phyloP scores from a whole-genome alignment of 1,140 invertebrate genomes.

The Asobara japonica region DNA sequence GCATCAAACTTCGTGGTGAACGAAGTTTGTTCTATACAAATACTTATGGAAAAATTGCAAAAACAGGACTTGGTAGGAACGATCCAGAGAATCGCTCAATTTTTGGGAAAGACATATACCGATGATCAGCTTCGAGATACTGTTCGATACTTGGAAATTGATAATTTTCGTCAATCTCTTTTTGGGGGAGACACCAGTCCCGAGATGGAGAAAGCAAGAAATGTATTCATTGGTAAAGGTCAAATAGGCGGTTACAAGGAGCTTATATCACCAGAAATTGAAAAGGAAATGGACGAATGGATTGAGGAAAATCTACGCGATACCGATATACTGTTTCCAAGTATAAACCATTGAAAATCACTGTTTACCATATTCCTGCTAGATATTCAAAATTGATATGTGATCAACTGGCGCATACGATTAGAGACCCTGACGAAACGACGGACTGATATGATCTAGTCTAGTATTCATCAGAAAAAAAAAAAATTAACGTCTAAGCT shows the following conservation, averaged over 20 bases:
- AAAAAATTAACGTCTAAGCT: no score
- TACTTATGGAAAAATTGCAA: not conserved
- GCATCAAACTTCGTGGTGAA: not conserved
- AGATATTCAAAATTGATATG: no score
- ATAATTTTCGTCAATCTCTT: not conserved
- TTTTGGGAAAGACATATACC: not conserved
- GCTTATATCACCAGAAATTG: not conserved
- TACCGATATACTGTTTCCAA: not conserved
- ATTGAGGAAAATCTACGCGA: not conserved
- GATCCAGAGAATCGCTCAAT: not conserved
- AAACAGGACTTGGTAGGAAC: not conserved
- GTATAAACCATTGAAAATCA: not conserved
- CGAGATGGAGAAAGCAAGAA: not conserved
- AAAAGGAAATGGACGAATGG: slow-evolving; percentile 9
- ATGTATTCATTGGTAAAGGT: not conserved
- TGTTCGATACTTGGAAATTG: not conserved
- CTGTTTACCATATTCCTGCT: no score
- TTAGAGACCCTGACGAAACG: no score
- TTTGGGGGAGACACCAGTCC: not conserved
- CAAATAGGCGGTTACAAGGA: slow-evolving; percentile 5
- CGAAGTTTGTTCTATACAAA: no score
- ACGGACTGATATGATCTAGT: no score
- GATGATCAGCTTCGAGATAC: not conserved
- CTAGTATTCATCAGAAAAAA: no score
- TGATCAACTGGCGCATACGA: no score